Evolutionary conservation across 2,113 vertebrate species (phyloP).

Genomic region (Eupsittula cactorum): DNA sequence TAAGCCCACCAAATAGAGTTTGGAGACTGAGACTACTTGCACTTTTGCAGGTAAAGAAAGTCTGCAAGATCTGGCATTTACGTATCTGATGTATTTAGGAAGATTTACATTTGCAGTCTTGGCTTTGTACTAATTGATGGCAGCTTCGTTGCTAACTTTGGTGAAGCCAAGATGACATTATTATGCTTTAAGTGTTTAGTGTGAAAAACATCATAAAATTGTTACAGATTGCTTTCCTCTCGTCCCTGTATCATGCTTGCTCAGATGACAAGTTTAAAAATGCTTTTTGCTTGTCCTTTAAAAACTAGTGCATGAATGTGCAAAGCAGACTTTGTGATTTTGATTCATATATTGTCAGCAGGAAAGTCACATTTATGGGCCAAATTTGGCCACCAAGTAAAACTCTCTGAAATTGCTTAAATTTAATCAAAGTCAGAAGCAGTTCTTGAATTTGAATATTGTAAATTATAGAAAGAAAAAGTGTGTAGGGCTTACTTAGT

Average conservation of each 20-base stretch:
- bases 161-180: slow-evolving; percentile 39
- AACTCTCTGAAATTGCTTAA: not conserved
- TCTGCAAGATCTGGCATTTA: not conserved
- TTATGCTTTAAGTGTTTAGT: slow-evolving; percentile 13
- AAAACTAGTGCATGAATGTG: not conserved
- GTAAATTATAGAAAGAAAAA: not conserved
- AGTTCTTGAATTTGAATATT: not conserved
- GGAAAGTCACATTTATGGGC: not conserved
- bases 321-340: not conserved
- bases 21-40: not conserved
- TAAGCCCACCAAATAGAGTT: not conserved
- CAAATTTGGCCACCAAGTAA: not conserved
- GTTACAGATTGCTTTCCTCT: slow-evolving; percentile 15
- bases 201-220: slow-evolving; percentile 34
- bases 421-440: slow-evolving; percentile 18
- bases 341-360: not conserved
- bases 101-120: not conserved
- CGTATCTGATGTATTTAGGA: not conserved
- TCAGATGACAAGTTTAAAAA: not conserved
- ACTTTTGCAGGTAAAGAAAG: not conserved
- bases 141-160: not conserved
- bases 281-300: slow-evolving; percentile 16
- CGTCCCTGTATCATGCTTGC: not conserved
- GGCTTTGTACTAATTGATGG: not conserved
- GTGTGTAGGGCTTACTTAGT: not conserved